A percentile compares a stretch with the other conserved stretches of the same genome.
Conservation (phyloP, 2,113 vertebrate species). For the Callospermophilus lateralis region DNA sequence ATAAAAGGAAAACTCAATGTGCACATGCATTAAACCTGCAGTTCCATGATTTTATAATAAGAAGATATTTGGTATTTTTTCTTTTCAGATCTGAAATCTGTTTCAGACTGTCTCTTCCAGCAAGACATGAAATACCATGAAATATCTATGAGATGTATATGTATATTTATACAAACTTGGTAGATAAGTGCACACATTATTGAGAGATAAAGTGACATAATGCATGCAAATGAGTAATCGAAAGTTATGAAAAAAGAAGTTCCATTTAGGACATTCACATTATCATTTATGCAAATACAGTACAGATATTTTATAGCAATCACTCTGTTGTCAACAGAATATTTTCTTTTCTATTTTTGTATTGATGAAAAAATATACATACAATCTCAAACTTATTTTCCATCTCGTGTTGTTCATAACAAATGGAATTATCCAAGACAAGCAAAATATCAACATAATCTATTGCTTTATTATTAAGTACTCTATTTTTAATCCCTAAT, state of each 20-base stretch:
- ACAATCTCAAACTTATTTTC: slow-evolving; percentile 30
- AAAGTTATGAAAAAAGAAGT: not conserved
- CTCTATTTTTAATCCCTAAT: slow-evolving; percentile 15
- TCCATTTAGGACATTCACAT: not conserved
- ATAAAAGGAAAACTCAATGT: not conserved
- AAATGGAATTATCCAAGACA: not conserved
- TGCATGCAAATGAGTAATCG: not conserved
- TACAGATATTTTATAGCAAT: not conserved
- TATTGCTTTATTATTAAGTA: not conserved
- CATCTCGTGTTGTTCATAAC: not conserved
- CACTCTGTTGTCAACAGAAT: not conserved
- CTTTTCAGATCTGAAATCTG: not conserved
- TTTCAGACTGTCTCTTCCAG: slow-evolving; percentile 6
- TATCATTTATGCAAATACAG: not conserved
- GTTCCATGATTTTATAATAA: no score
- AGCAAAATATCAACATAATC: slow-evolving; percentile 32
- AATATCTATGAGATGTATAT: not conserved
- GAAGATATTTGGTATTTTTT: no score
- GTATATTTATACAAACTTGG: not conserved
- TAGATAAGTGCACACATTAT: not conserved
- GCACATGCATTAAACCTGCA: not conserved
- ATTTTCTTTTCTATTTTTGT: not conserved
- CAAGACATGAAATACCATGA: not conserved
- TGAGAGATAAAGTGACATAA: not conserved
- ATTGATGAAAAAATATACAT: not conserved